phyloP scores from a whole-genome alignment of 2,888 invertebrate genomes.

The Dioctria rufipes region DNA sequence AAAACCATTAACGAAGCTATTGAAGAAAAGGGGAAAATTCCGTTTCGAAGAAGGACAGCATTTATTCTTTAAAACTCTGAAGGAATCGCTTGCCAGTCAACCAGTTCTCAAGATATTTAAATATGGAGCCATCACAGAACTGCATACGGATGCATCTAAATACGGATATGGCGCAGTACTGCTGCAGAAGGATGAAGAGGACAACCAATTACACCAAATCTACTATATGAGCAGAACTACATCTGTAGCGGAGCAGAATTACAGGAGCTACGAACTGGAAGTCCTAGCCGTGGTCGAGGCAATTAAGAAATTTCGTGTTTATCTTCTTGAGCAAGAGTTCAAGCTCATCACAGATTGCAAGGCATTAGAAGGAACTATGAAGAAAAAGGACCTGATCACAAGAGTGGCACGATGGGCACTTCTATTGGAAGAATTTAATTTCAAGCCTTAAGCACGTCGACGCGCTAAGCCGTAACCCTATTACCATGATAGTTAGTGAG shows the following conservation, averaged over 20 bases:
- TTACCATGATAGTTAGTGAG: no score
- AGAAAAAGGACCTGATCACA: constrained; percentile 61
- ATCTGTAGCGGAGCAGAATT: no score
- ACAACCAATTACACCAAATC: no score
- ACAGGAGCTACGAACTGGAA: constrained; percentile 62
- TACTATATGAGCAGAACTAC: no score
- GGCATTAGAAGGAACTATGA: constrained; percentile 61
- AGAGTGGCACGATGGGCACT: constrained; percentile 63
- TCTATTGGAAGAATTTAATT: constrained; percentile 15
- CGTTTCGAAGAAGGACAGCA: background rate
- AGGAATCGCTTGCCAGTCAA: constrained; percentile 19
- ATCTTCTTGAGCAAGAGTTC: constrained; percentile 61
- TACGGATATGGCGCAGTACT: no score
- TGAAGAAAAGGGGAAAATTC: background rate
- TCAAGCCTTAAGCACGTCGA: constrained; percentile 10
- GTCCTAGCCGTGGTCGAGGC: constrained; percentile 63
- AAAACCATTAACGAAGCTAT: no score
- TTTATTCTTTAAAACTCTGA: background rate
- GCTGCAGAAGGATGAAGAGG: no score
- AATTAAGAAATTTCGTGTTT: constrained; percentile 62
- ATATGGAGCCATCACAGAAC: no score
- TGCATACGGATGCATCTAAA: no score
- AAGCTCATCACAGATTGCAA: no score
- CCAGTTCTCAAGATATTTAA: no score
- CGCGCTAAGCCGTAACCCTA: background rate